Conservation (phyloP, 2,888 invertebrate genomes). For the Cataglyphis livida region DNA sequence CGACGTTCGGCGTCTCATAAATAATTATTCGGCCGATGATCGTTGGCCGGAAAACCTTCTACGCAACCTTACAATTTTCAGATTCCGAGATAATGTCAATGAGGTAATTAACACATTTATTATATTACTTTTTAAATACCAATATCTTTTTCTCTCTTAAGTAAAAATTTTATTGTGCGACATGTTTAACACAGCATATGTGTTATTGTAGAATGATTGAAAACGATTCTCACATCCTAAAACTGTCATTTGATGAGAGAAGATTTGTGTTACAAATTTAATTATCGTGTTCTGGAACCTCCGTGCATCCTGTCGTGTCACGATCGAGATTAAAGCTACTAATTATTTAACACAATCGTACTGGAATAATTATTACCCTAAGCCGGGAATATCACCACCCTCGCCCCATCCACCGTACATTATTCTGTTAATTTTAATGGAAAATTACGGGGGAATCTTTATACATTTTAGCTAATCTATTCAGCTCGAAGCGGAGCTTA, state of each 20-base stretch:
- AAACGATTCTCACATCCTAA: not conserved
- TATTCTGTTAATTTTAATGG: constrained; percentile 30
- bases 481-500: not conserved
- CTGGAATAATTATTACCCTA: constrained; percentile 25
- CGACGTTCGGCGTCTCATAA: not conserved
- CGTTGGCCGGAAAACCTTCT: not conserved
- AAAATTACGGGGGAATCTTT: constrained; percentile 32
- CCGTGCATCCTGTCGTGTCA: not conserved
- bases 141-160: not conserved
- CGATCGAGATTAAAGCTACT: constrained; percentile 15
- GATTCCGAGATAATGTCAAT: not conserved
- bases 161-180: not conserved
- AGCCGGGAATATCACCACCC: not conserved
- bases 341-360: constrained; percentile 49
- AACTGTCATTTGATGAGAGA: not conserved
- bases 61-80: not conserved
- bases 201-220: not conserved
- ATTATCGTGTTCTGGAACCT: not conserved
- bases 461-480: constrained; percentile 30
- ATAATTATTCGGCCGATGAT: constrained; percentile 37
- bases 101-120: constrained; percentile 18
- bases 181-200: not conserved
- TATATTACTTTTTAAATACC: not conserved
- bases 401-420: not conserved
- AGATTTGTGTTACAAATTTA: constrained; percentile 16